These are phyloP conservation scores for Apis cerana DNA, from an alignment of 1,140 invertebrate species.

Conservation along the genomic window DNA sequence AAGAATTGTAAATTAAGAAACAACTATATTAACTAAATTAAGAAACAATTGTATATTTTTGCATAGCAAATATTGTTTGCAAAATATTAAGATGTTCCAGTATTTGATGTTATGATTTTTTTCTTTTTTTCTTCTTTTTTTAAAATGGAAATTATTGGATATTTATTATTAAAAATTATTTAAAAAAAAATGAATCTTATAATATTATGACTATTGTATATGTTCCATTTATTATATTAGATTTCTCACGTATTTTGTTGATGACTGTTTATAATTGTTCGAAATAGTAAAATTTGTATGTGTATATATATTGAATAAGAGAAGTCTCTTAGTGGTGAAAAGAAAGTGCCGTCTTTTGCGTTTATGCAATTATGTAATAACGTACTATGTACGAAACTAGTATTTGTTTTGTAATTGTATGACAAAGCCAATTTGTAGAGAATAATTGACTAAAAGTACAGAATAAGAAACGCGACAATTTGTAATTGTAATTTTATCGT, in stretches of 20 bases:
- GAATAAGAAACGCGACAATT: conserved; percentile 20
- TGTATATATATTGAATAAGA: conserved; percentile 1
- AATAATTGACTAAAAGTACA: conserved; percentile 18
- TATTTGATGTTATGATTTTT: conserved; percentile 12
- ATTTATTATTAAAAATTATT: conserved; percentile 1
- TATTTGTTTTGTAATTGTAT: conserved; percentile 34
- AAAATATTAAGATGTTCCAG: conserved; percentile 28
- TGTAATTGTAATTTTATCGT: conserved; percentile 16
- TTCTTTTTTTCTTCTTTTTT: neutral
- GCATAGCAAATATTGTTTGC: conserved; percentile 12
- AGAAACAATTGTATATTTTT: conserved; percentile 7
- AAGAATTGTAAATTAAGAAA: neutral
- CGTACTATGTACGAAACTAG: conserved; percentile 36
- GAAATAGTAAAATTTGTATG: conserved; percentile 7
- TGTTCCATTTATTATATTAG: conserved; percentile 5
- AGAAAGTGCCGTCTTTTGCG: neutral
- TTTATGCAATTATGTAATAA: conserved; percentile 21
- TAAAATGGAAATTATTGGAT: neutral
- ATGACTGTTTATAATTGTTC: conserved; percentile 22
- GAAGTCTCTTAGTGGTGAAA: neutral
- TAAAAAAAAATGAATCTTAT: neutral
- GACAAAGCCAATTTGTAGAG: conserved; percentile 9
- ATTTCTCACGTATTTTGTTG: conserved; percentile 22
- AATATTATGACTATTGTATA: neutral
- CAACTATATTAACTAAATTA: neutral